These are phyloP conservation scores for Tamias sibiricus DNA, from an alignment of 2,113 vertebrate genomes.

Conservation along the genomic window DNA sequence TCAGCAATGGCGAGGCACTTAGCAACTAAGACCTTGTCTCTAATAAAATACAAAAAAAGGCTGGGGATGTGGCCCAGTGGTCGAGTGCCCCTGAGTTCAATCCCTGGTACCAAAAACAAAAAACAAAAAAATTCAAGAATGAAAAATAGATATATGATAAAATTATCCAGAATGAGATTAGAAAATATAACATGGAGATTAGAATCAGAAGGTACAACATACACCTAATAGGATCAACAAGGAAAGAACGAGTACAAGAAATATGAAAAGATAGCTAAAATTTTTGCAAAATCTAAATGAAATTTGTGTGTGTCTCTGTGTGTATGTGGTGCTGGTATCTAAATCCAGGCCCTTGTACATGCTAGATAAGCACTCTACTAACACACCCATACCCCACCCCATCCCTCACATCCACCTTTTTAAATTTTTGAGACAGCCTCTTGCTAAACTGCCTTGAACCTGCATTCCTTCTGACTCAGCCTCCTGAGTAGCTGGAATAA, in stretches of 20 bases:
- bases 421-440: background rate
- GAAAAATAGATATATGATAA: conserved; percentile 7
- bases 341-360: background rate
- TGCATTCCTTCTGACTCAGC: background rate
- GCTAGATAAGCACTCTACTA: background rate
- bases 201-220: background rate
- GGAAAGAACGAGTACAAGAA: background rate
- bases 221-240: background rate
- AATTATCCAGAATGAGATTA: conserved; percentile 21
- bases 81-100: no score
- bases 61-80: no score
- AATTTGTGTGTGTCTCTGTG: background rate
- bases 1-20: no score
- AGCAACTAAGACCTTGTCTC: no score
- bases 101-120: no score
- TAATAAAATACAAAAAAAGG: no score
- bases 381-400: background rate
- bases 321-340: background rate
- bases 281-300: background rate
- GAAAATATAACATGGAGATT: conserved; percentile 1
- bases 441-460: background rate
- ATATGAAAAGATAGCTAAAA: background rate
- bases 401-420: background rate
- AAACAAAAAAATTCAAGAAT: background rate
- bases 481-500: background rate